phyloP scores from a whole-genome alignment of 2,113 vertebrate genomes.

The Halichoerus grypus region DNA sequence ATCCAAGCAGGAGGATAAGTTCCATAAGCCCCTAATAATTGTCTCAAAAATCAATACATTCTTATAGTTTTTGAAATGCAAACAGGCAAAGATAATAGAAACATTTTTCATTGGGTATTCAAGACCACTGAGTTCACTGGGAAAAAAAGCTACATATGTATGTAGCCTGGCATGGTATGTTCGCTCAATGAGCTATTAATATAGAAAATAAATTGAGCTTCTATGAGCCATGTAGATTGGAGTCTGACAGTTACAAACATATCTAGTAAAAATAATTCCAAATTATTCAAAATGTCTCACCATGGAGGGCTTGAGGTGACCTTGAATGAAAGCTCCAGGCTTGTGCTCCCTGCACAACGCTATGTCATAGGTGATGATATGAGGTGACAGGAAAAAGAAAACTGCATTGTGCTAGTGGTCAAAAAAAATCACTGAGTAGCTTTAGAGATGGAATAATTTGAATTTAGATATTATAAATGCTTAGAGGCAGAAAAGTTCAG shows the following conservation, averaged over 20 bases:
- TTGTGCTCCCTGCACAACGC: conserved; percentile 36
- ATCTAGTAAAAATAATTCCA: conserved; percentile 85
- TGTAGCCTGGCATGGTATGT: conserved; percentile 68
- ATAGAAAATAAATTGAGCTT: conserved; percentile 84
- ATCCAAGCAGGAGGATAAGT: conserved; percentile 56
- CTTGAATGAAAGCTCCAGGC: conserved; percentile 73
- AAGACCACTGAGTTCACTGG: conserved; percentile 79
- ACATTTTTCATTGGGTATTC: conserved; percentile 81
- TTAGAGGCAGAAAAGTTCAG: conserved; percentile 67
- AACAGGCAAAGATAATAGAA: conserved; percentile 85
- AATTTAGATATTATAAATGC: conserved; percentile 51
- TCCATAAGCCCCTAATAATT: conserved; percentile 66
- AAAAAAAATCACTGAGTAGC: conserved; percentile 9
- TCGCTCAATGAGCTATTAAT: conserved; percentile 86
- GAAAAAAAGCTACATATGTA: conserved; percentile 52
- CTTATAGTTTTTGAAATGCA: conserved; percentile 74
- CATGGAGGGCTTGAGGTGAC: conserved; percentile 77
- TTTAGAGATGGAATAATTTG: conserved; percentile 63
- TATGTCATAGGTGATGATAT: conserved; percentile 48
- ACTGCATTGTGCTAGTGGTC: not conserved
- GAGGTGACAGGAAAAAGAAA: conserved; percentile 68
- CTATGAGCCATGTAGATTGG: conserved; percentile 80
- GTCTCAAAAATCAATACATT: conserved; percentile 68
- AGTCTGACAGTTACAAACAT: conserved; percentile 84
- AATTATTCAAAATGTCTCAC: conserved; percentile 82